Base-by-base conservation (phyloP, 1,140 invertebrate genomes). In the Pseudomyrmex dendroicus region DNA sequence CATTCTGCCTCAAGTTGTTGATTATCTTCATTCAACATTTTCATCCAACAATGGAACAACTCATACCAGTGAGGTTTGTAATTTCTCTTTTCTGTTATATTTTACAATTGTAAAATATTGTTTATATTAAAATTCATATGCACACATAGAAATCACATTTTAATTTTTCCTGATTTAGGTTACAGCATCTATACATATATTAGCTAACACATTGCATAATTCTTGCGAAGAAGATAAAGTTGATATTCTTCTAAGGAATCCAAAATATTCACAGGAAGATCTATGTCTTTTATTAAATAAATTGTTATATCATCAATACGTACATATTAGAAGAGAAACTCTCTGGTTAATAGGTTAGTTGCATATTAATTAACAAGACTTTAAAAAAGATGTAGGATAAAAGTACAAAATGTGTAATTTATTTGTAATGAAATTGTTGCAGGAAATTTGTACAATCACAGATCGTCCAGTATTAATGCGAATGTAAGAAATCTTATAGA, bases 291-390 rank as follows among this genome's bases (percentile, higher is more conserved):
- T 92, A 15, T 78, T 91, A 1, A 80, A 87, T 46, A 84, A 73
- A 85, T 83, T 94, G 67, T 86, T 94, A 48, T 83, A 76, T 15
- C 90, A 92, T 86, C 78, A 86, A 52, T 87, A 91, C 57, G 56
- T 86, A 61, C 90, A 93, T 25, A 80, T 94, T 13, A 91, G 90
- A 84, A 92, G 89, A 86, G 92, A 94, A 89, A 91, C 92, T 54
- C 59, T 94, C 0, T 94, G 93, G 93, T 78, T 94, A 4, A 82
- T 94, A 83, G 93, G 93, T 93, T 35, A 91, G 52, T 1, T 46
- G 59, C 54, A 61, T 2, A 61, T 1, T 56, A 7, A 7, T 56
- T 35, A 35, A 35, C 0, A 35, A 35, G 35, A 7, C 12, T 66
- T 44, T 46, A 44, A 17, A 12, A 59, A 35, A 57, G 9, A 57